A percentile compares a stretch with the other conserved stretches of the same genome.
phyloP scores from a whole-genome alignment of 1,140 invertebrate species.

The Euborellia annulipes region DNA sequence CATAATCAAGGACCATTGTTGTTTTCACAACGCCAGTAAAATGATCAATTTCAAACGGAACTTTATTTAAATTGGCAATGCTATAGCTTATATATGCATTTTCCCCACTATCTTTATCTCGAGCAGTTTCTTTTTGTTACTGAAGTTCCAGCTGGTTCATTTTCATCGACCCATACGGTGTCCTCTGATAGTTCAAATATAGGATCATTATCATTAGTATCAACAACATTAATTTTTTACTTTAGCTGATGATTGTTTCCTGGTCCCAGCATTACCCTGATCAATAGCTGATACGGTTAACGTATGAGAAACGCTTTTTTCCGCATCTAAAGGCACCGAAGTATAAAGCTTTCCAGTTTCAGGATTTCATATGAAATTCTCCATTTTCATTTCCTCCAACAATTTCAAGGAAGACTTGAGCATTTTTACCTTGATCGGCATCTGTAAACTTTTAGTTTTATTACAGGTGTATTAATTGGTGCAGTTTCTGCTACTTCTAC shows the following conservation, averaged over 20 bases:
- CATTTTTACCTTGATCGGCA: conserved; percentile 63
- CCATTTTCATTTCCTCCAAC: conserved; percentile 79
- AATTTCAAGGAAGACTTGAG: conserved; percentile 70
- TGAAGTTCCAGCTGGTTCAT: conserved; percentile 64
- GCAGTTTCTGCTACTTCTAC: conserved; percentile 77
- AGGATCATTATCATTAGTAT: conserved; percentile 85
- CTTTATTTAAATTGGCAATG: conserved; percentile 69
- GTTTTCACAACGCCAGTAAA: conserved; percentile 79
- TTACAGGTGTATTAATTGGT: conserved; percentile 71
- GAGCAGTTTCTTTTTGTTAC: conserved; percentile 66
- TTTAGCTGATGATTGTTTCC: conserved; percentile 74
- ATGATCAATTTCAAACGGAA: conserved; percentile 91
- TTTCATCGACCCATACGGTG: conserved; percentile 60
- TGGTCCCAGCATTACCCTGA: conserved; percentile 61
- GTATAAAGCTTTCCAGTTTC: conserved; percentile 81
- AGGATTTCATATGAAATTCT: conserved; percentile 71
- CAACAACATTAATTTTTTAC: conserved; percentile 70
- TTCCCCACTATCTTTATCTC: conserved; percentile 77
- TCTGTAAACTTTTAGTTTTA: conserved; percentile 73
- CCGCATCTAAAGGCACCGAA: conserved; percentile 67
- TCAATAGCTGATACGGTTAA: conserved; percentile 81
- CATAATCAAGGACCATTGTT: conserved; percentile 68
- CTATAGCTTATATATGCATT: conserved; percentile 93
- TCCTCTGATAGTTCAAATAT: conserved; percentile 55
- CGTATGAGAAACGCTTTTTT: conserved; percentile 72